Evolutionary conservation across 2,113 vertebrate genomes (phyloP).

Genomic region (Pachyramphus minor): DNA sequence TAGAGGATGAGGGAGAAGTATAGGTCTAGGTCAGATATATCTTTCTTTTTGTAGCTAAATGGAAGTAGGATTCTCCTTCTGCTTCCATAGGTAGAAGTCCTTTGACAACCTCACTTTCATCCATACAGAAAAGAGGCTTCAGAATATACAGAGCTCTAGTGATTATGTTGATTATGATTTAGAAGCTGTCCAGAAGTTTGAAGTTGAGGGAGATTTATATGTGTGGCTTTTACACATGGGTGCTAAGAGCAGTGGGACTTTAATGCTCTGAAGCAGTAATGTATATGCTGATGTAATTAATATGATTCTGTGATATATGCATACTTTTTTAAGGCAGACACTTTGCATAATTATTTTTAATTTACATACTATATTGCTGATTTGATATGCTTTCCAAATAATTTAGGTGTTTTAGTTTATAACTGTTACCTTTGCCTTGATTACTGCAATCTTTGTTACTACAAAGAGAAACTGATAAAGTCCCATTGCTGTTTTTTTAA

Average conservation of each 20-base stretch:
- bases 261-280: background rate
- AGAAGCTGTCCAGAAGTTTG: background rate
- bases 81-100: background rate
- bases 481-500: background rate
- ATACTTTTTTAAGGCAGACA: background rate
- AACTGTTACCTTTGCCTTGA: background rate
- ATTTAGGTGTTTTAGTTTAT: background rate
- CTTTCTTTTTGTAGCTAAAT: background rate
- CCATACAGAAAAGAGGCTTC: background rate
- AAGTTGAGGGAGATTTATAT: background rate
- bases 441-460: background rate
- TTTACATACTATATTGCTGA: background rate
- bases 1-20: background rate
- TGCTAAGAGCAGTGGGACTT: background rate
- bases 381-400: background rate
- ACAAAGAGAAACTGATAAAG: background rate
- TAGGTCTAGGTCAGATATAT: background rate
- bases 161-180: background rate
- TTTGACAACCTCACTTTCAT: background rate
- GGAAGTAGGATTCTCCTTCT: background rate
- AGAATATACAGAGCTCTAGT: background rate
- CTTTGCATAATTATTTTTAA: background rate
- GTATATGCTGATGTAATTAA: background rate
- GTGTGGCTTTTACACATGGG: accelerated
- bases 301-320: background rate